Conservation (phyloP, 64 coral and sea anemone genomes). For the Montipora foliosa region DNA sequence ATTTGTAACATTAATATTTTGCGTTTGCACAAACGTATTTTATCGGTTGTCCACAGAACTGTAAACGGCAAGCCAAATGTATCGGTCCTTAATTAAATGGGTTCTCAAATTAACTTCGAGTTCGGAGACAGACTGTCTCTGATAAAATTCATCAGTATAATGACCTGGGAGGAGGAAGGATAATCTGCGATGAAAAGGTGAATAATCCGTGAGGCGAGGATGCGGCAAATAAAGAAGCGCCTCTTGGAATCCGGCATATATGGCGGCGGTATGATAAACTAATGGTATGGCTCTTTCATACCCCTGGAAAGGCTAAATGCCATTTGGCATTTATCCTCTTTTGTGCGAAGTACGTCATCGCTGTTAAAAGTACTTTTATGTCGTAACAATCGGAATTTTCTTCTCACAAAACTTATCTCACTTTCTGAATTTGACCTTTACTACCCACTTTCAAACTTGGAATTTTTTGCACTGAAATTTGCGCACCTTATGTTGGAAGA, state of each 20-base stretch:
- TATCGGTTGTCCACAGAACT: neutral
- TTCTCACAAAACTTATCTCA: neutral
- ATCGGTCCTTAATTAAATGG: constrained; percentile 48
- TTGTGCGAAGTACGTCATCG: constrained; percentile 13
- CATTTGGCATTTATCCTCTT: constrained; percentile 6
- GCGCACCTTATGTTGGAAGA: neutral
- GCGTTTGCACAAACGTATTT: constrained; percentile 10
- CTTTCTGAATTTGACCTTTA: constrained; percentile 1
- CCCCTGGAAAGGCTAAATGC: neutral
- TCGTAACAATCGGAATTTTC: neutral
- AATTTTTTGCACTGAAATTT: neutral
- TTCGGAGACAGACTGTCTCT: constrained; percentile 52
- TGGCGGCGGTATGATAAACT: neutral
- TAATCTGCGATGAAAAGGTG: constrained; percentile 55
- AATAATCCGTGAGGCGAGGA: neutral
- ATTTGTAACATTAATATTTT: neutral
- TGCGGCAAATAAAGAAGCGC: neutral
- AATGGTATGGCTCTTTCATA: neutral
- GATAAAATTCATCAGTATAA: constrained; percentile 46
- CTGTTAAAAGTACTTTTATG: constrained; percentile 26
- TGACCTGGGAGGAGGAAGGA: constrained; percentile 46
- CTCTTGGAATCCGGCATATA: neutral
- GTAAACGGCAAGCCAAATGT: constrained; percentile 7
- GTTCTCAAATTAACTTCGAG: constrained; percentile 33
- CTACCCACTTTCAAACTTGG: neutral